These are phyloP conservation scores for Phrynocephalus vlangalii DNA, from an alignment of 2,797 vertebrate species.

Conservation along the genomic window DNA sequence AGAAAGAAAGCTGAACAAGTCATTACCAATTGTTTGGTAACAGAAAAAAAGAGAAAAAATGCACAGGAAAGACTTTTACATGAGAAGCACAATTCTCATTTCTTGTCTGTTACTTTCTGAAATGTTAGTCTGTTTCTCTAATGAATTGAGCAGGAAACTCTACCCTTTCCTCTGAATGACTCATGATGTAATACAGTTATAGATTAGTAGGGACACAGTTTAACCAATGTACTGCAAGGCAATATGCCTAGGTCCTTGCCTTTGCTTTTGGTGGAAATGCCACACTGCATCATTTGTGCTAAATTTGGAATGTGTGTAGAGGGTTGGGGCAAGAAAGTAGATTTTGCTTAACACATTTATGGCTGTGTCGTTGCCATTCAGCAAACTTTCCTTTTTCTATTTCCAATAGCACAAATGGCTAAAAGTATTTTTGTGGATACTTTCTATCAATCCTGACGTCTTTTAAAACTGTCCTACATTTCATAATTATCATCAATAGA, in stretches of 20 bases:
- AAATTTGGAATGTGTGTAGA: conserved; percentile 63
- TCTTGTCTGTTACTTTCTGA: conserved; percentile 68
- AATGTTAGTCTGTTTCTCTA: conserved; percentile 77
- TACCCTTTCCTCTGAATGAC: conserved; percentile 82
- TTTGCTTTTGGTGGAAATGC: conserved; percentile 57
- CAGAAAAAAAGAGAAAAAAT: conserved; percentile 61
- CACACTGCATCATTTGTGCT: conserved; percentile 58
- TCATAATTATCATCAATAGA: background rate
- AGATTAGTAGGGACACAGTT: conserved; percentile 73
- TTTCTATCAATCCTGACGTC: conserved; percentile 29
- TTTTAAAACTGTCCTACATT: conserved; percentile 10
- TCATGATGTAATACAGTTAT: conserved; percentile 75
- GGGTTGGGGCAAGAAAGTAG: conserved; percentile 50
- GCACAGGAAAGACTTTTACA: conserved; percentile 69
- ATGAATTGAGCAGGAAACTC: conserved; percentile 80
- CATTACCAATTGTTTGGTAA: conserved; percentile 13
- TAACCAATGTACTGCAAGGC: conserved; percentile 60
- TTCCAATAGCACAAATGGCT: conserved; percentile 22
- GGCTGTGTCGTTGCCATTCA: conserved; percentile 35
- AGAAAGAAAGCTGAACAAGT: background rate
- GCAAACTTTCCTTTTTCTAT: conserved; percentile 9
- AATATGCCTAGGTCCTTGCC: conserved; percentile 63
- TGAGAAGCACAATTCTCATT: conserved; percentile 67
- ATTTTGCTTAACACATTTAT: conserved; percentile 36
- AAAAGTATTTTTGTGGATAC: conserved; percentile 32